phyloP scores from a whole-genome alignment of 2,888 invertebrate genomes.

The Rhagonycha lutea region DNA sequence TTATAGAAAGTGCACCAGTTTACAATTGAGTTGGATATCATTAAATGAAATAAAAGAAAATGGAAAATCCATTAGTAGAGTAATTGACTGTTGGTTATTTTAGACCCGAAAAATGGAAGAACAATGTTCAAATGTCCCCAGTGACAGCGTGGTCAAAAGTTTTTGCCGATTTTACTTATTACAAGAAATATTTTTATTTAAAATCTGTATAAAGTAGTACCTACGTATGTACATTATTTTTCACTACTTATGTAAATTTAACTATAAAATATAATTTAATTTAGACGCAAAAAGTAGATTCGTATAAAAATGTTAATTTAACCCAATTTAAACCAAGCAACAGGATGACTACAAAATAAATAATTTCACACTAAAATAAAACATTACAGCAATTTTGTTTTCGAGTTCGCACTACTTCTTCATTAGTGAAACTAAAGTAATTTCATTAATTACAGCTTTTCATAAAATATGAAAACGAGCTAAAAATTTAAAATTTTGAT shows the following conservation, averaged over 20 bases:
- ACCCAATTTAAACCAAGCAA: not conserved
- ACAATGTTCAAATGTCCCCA: slow-evolving; percentile 47
- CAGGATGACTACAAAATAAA: not conserved
- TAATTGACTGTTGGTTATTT: slow-evolving; percentile 46
- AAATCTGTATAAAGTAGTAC: not conserved
- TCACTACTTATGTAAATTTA: not conserved
- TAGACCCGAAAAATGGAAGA: slow-evolving; percentile 51
- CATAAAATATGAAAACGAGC: not conserved
- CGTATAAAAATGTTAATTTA: not conserved
- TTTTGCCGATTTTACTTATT: slow-evolving; percentile 27
- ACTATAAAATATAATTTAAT: not conserved
- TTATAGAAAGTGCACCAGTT: slow-evolving; percentile 9
- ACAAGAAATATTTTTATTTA: slow-evolving; percentile 17
- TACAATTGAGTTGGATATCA: slow-evolving; percentile 5
- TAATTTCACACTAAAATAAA: not conserved
- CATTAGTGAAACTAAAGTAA: not conserved
- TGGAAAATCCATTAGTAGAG: slow-evolving; percentile 41
- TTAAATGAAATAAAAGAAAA: slow-evolving; percentile 15
- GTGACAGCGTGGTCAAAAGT: slow-evolving; percentile 42
- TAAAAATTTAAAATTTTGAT: not conserved
- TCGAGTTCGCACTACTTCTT: not conserved
- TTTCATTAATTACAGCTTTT: not conserved
- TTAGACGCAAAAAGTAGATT: not conserved
- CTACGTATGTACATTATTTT: not conserved
- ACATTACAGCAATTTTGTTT: not conserved